Conservation (phyloP, 2,797 vertebrate genomes). For the Rhinichthys osculus region DNA sequence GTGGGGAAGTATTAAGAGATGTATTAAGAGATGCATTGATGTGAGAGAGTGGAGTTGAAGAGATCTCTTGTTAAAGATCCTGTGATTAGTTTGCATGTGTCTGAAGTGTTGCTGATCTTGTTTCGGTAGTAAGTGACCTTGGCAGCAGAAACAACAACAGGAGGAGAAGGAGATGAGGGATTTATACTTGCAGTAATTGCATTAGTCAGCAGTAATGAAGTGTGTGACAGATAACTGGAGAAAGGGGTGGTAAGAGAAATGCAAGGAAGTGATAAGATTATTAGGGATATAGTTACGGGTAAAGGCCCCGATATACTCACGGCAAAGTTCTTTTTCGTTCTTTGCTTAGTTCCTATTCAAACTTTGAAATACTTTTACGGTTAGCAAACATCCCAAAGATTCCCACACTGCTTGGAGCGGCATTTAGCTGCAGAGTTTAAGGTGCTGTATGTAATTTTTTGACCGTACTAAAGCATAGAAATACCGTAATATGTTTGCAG, state of each 20-base stretch:
- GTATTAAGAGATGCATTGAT: not conserved
- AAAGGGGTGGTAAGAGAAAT: not conserved
- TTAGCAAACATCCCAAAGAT: not conserved
- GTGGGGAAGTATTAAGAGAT: not conserved
- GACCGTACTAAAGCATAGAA: not conserved
- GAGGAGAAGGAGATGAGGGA: not conserved
- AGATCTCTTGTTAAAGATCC: not conserved
- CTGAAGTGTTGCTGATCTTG: conserved; percentile 2
- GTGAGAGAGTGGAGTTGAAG: not conserved
- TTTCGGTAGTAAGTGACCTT: not conserved
- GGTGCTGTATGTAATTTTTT: not conserved
- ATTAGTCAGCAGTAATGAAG: not conserved
- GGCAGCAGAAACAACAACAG: not conserved
- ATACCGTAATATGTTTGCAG: not conserved
- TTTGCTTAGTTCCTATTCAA: not conserved
- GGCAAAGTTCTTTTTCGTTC: not conserved
- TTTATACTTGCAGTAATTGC: not conserved
- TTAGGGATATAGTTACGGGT: not conserved
- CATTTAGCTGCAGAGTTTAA: not conserved
- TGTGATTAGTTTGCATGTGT: not conserved
- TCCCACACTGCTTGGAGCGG: not conserved
- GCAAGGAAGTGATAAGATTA: not conserved
- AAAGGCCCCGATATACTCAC: not conserved
- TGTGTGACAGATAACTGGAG: not conserved
- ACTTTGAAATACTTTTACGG: not conserved